A percentile compares a stretch with the other conserved stretches of the same genome.
Conservation (phyloP, 2,113 vertebrate genomes). For the Pseudorasbora parva region DNA sequence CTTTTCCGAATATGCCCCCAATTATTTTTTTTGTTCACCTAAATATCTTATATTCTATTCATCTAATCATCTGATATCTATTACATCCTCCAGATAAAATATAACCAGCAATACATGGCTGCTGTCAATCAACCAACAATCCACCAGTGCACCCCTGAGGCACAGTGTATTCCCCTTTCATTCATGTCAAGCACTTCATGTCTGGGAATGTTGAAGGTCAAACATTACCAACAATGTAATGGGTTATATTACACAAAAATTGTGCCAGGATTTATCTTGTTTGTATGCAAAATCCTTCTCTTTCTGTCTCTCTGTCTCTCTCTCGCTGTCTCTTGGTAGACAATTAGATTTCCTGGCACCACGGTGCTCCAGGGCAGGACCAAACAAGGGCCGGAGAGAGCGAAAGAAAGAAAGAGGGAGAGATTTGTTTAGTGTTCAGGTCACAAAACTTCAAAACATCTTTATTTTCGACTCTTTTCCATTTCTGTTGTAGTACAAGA, state of each 20-base stretch:
- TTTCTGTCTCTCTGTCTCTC: conserved; percentile 50
- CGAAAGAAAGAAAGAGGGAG: conserved; percentile 57
- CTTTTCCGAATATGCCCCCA: conserved; percentile 45
- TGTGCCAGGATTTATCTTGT: conserved; percentile 65
- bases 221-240: conserved; percentile 72
- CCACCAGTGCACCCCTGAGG: conserved; percentile 64
- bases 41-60: conserved; percentile 32
- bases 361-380: conserved; percentile 39
- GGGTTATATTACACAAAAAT: conserved; percentile 75
- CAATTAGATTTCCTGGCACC: conserved; percentile 55
- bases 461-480: conserved; percentile 71
- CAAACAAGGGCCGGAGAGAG: conserved; percentile 54
- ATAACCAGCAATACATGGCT: conserved; percentile 65
- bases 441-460: conserved; percentile 78
- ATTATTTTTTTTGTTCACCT: conserved; percentile 1
- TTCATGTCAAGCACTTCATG: conserved; percentile 58
- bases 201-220: conserved; percentile 71
- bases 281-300: conserved; percentile 65
- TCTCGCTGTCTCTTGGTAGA: conserved; percentile 45
- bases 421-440: conserved; percentile 70
- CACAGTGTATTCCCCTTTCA: conserved; percentile 64
- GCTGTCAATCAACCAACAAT: conserved; percentile 63
- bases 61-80: conserved; percentile 64
- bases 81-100: conserved; percentile 67
- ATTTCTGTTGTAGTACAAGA: conserved; percentile 78